phyloP scores from a whole-genome alignment of 1,140 invertebrate species.

The Trichonephila clavipes region DNA sequence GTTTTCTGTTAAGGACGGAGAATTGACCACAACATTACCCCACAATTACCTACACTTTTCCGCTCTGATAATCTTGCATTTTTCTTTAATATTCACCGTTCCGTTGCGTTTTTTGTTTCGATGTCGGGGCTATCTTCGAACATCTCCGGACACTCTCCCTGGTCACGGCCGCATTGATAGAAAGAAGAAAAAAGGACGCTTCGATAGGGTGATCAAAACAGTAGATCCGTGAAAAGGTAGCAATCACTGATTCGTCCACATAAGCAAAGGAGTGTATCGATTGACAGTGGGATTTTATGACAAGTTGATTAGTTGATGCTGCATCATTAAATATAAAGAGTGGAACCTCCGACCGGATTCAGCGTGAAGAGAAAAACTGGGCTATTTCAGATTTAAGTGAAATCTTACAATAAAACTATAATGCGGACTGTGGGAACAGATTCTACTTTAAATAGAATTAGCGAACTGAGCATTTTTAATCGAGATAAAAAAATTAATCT shows the following conservation, averaged over 20 bases:
- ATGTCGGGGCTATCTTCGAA: not conserved
- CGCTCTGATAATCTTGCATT: slow-evolving; percentile 12
- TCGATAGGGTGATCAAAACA: not conserved
- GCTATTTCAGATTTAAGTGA: too few species aligned
- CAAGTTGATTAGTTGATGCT: not conserved
- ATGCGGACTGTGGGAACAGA: too few species aligned
- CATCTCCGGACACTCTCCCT: not conserved
- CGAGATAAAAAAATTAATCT: too few species aligned
- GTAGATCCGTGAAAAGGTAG: not conserved
- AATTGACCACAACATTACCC: not conserved
- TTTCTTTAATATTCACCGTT: not conserved
- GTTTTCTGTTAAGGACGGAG: not conserved
- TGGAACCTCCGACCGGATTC: too few species aligned
- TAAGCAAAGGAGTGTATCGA: not conserved
- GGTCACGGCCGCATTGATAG: not conserved
- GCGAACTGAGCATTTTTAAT: too few species aligned
- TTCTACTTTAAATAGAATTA: too few species aligned
- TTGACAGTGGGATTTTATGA: not conserved
- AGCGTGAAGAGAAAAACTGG: too few species aligned
- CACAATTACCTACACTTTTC: not conserved
- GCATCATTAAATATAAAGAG: not conserved
- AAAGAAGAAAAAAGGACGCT: not conserved
- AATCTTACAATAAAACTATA: too few species aligned
- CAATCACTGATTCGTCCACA: not conserved
- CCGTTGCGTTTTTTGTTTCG: not conserved